These are phyloP conservation scores for Stenichneumon culpator DNA, from an alignment of 2,888 invertebrate species.

Conservation along the genomic window DNA sequence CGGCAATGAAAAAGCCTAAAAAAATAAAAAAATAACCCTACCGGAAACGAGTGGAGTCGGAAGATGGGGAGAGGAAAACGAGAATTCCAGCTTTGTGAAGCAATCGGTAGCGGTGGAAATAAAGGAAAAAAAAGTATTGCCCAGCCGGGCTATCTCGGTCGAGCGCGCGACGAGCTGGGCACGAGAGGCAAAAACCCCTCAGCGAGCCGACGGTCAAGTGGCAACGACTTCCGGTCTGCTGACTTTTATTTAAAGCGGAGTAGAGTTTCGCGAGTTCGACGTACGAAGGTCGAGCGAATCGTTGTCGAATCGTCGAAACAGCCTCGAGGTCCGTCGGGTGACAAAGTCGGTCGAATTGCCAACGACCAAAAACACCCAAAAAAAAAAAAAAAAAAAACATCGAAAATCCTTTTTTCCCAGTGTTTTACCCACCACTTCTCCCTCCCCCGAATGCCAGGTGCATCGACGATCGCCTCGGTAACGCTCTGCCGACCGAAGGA, in stretches of 20 bases:
- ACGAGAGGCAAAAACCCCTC: conserved; percentile 14
- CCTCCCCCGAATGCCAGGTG: conserved; percentile 84
- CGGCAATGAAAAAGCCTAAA: conserved; percentile 9
- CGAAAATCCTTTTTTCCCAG: conserved; percentile 80
- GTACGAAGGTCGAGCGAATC: conserved; percentile 57
- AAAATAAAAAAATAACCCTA: conserved; percentile 8
- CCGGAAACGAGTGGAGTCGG: conserved; percentile 31
- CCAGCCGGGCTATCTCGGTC: not conserved
- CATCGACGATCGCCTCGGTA: conserved; percentile 80
- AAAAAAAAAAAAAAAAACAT: conserved; percentile 65
- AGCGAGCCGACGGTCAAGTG: conserved; percentile 67
- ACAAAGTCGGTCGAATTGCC: conserved; percentile 64
- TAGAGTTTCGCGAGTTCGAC: conserved; percentile 17
- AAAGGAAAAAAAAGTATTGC: conserved; percentile 28
- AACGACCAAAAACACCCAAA: conserved; percentile 63
- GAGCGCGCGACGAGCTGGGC: conserved; percentile 27
- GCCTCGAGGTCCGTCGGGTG: conserved; percentile 66
- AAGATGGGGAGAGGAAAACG: conserved; percentile 27
- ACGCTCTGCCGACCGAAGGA: conserved; percentile 79
- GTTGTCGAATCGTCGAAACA: conserved; percentile 69
- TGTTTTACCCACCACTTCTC: conserved; percentile 81
- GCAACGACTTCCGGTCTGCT: conserved; percentile 64
- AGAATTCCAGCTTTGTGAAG: conserved; percentile 50
- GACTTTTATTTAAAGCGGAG: conserved; percentile 65
- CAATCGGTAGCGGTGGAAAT: conserved; percentile 35